These are phyloP conservation scores for Nothobranchius kuhntae DNA, from an alignment of 2,113 vertebrate species.

Conservation along the genomic window DNA sequence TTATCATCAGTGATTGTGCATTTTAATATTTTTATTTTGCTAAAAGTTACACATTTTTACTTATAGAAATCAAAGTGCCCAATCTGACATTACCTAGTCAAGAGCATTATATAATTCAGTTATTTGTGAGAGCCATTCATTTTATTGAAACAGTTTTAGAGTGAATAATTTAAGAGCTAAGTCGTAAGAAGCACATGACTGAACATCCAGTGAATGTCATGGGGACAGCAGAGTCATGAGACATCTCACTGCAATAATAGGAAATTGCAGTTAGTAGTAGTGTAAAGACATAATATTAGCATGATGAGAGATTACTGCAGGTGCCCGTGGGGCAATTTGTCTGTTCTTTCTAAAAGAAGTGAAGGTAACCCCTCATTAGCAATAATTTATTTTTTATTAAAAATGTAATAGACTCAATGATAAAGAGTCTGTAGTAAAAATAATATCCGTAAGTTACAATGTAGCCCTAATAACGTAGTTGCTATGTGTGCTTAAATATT, in stretches of 20 bases:
- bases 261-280: constrained; percentile 43
- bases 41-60: too few species aligned
- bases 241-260: constrained; percentile 31
- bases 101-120: background rate
- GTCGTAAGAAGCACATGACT: background rate
- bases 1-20: too few species aligned
- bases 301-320: constrained; percentile 11
- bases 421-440: too few species aligned
- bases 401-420: background rate
- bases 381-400: background rate
- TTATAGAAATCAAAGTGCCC: too few species aligned
- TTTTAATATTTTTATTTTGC: too few species aligned
- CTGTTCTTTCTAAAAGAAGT: background rate
- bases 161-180: constrained; percentile 12
- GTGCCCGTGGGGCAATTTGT: background rate
- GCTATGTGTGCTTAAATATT: too few species aligned
- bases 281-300: constrained; percentile 1
- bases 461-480: too few species aligned
- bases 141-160: background rate
- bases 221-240: constrained; percentile 22
- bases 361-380: background rate
- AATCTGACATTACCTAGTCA: too few species aligned
- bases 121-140: background rate
- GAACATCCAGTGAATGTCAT: constrained; percentile 11
- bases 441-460: too few species aligned